phyloP scores from a whole-genome alignment of 2,797 vertebrate genomes.

The Phylloscopus collybita region DNA sequence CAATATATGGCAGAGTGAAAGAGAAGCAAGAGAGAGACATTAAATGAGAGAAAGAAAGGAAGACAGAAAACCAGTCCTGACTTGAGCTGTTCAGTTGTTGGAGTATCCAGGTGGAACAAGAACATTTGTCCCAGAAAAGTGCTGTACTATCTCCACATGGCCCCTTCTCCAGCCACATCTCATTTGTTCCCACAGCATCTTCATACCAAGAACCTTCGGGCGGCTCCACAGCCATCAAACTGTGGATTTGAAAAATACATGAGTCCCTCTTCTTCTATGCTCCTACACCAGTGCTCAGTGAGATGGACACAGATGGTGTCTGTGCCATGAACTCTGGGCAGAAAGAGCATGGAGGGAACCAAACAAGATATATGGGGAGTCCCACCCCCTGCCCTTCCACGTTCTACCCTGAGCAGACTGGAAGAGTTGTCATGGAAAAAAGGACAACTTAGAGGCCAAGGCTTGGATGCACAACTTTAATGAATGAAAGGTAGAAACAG shows the following conservation, averaged over 20 bases:
- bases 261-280: neutral
- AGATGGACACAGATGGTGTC: neutral
- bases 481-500: neutral
- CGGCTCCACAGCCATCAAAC: neutral
- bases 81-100: neutral
- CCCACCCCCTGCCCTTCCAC: accelerated
- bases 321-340: neutral
- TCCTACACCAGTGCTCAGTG: neutral
- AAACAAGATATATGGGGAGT: too few species aligned
- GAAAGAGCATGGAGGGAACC: neutral
- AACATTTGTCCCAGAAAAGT: neutral
- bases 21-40: neutral
- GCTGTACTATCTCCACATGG: neutral
- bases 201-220: neutral
- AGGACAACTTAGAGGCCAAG: neutral
- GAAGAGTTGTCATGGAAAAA: accelerated
- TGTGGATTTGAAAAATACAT: neutral
- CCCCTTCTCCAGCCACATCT: neutral
- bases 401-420: neutral
- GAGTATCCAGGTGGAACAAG: neutral
- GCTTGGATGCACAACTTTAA: neutral
- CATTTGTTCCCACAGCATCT: neutral
- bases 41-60: neutral
- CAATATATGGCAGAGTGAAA: too few species aligned
- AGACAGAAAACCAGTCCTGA: neutral